A percentile compares a stretch with the other conserved stretches of the same genome.
These are phyloP conservation scores for Platichthys stellatus DNA, from an alignment of 2,113 vertebrate genomes.

Conservation along the genomic window DNA sequence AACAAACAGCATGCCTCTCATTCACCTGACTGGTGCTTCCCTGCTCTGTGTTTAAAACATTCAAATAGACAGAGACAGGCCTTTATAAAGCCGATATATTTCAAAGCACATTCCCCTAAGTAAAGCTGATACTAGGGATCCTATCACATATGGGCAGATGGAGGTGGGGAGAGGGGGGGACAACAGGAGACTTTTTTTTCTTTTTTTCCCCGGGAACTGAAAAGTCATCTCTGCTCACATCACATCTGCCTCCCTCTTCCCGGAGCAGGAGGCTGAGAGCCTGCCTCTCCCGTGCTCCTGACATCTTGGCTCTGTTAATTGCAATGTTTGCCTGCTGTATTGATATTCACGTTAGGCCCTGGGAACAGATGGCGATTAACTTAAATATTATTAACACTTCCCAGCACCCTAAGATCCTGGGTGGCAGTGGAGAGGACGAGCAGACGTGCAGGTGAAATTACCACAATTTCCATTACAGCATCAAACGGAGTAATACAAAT, in stretches of 20 bases:
- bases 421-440: slow-evolving; percentile 37
- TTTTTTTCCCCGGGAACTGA: slow-evolving; percentile 34
- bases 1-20: slow-evolving; percentile 40
- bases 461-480: slow-evolving; percentile 56
- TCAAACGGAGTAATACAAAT: slow-evolving; percentile 63
- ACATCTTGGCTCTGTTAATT: slow-evolving; percentile 76
- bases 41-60: slow-evolving; percentile 38
- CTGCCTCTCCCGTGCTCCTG: slow-evolving; percentile 45
- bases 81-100: slow-evolving; percentile 62
- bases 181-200: background rate
- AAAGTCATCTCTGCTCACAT: slow-evolving; percentile 66
- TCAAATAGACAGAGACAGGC: slow-evolving; percentile 65
- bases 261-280: slow-evolving; percentile 44
- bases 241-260: slow-evolving; percentile 70
- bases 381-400: slow-evolving; percentile 82
- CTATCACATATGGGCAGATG: slow-evolving; percentile 63
- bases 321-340: slow-evolving; percentile 62
- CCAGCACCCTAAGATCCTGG: slow-evolving; percentile 41
- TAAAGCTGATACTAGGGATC: slow-evolving; percentile 61
- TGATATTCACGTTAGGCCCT: slow-evolving; percentile 62
- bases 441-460: slow-evolving; percentile 64
- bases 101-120: slow-evolving; percentile 60
- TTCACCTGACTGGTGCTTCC: slow-evolving; percentile 62
- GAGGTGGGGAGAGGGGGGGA: slow-evolving; percentile 37
- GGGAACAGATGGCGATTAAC: slow-evolving; percentile 81